These are phyloP conservation scores for Caloenas nicobarica DNA, from an alignment of 2,113 vertebrate genomes.

Conservation along the genomic window DNA sequence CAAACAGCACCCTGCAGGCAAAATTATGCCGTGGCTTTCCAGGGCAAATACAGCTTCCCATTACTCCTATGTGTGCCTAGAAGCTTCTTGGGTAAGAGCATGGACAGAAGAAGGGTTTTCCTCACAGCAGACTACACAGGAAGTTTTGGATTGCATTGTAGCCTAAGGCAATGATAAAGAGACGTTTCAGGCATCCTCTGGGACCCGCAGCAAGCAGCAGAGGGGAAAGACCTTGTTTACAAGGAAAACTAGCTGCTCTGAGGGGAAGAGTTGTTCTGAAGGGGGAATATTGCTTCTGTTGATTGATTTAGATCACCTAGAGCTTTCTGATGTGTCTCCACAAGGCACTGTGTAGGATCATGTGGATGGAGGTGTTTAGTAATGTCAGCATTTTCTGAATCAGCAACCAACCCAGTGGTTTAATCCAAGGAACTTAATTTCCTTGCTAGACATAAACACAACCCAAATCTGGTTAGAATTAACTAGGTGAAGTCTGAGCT, in stretches of 20 bases:
- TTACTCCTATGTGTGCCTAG: neutral
- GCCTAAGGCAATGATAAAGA: neutral
- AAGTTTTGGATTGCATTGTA: neutral
- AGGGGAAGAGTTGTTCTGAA: neutral
- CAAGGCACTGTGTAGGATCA: neutral
- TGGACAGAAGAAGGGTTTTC: neutral
- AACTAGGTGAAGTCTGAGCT: neutral
- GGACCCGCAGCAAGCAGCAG: neutral
- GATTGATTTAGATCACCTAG: neutral
- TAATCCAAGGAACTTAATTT: neutral
- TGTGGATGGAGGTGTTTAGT: neutral
- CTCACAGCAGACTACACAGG: neutral
- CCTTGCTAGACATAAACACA: conserved; percentile 14
- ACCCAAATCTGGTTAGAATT: conserved; percentile 7
- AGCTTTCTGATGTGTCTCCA: neutral
- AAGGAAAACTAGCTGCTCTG: neutral
- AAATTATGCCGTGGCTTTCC: neutral
- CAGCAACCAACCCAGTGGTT: neutral
- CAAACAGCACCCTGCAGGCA: neutral
- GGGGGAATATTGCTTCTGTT: neutral
- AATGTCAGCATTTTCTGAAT: neutral
- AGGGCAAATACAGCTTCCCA: neutral
- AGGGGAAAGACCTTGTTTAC: neutral
- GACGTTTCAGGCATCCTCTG: neutral
- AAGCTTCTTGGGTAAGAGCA: neutral